phyloP scores from a whole-genome alignment of 2,888 invertebrate genomes.

The Colletes collaris region DNA sequence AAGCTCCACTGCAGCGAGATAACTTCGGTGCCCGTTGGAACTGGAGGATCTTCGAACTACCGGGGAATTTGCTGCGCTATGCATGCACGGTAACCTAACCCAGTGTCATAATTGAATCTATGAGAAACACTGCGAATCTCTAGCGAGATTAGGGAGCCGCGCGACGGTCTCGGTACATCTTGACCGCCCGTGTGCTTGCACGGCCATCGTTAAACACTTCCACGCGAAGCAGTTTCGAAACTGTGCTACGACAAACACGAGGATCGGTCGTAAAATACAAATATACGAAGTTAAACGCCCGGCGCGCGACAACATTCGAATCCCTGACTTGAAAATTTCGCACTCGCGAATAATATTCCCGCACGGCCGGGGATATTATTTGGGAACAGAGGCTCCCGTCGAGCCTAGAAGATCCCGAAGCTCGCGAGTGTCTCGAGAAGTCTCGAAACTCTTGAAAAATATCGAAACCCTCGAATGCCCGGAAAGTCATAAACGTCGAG shows the following conservation, averaged over 20 bases:
- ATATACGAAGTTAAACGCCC: constrained; percentile 3
- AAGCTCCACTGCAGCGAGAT: constrained; percentile 46
- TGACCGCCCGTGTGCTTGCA: constrained; percentile 39
- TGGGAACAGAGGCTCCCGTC: too few species aligned
- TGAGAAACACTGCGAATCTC: constrained; percentile 45
- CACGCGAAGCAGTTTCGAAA: constrained; percentile 25
- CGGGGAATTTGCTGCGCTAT: constrained; percentile 47
- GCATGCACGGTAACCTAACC: constrained; percentile 34
- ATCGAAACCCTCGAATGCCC: too few species aligned
- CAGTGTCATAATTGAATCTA: constrained; percentile 62
- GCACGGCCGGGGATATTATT: too few species aligned
- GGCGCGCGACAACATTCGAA: too few species aligned
- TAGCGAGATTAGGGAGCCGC: constrained; percentile 42
- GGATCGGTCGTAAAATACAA: background rate
- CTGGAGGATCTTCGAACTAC: constrained; percentile 53
- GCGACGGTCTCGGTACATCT: constrained; percentile 39
- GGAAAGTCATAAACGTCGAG: too few species aligned
- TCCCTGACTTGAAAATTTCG: too few species aligned
- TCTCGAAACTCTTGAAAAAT: too few species aligned
- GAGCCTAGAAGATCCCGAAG: too few species aligned
- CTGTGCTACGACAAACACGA: constrained; percentile 34
- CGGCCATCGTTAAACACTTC: constrained; percentile 10
- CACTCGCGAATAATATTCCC: too few species aligned
- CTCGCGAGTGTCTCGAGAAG: too few species aligned
- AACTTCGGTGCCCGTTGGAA: constrained; percentile 43